These are phyloP conservation scores for Campoletis sonorensis DNA, from an alignment of 1,140 invertebrate genomes.

Conservation along the genomic window DNA sequence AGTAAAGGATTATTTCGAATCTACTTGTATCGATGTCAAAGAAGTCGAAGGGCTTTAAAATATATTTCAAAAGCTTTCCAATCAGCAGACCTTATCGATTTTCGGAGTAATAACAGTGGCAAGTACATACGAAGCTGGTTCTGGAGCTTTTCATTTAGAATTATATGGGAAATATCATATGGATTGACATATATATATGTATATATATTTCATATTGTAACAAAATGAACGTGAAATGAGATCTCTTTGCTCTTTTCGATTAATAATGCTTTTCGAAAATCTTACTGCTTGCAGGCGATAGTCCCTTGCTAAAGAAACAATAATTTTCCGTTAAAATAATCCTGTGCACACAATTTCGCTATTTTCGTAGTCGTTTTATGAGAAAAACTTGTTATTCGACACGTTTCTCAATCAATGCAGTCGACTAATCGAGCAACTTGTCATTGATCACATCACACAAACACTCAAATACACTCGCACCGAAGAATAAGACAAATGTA, in stretches of 20 bases:
- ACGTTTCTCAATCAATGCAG: too few species aligned
- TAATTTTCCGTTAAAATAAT: conserved; percentile 20
- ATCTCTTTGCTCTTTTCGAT: background rate
- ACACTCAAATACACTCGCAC: background rate
- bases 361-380: background rate
- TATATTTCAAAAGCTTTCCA: conserved; percentile 6
- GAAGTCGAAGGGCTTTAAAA: background rate
- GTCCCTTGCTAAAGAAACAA: background rate
- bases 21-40: background rate
- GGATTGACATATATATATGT: background rate
- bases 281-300: conserved; percentile 1
- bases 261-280: background rate
- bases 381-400: background rate
- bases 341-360: conserved; percentile 13
- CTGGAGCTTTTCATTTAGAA: conserved; percentile 10
- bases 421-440: background rate
- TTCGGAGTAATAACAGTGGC: background rate
- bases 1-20: background rate
- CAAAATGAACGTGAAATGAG: background rate
- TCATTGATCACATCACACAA: background rate
- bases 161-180: background rate
- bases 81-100: conserved; percentile 1
- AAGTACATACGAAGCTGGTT: conserved; percentile 3
- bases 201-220: background rate
- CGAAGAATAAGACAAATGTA: background rate